Evolutionary conservation across 2,888 invertebrate genomes (phyloP).

Genomic region (Syrista parreyssii): DNA sequence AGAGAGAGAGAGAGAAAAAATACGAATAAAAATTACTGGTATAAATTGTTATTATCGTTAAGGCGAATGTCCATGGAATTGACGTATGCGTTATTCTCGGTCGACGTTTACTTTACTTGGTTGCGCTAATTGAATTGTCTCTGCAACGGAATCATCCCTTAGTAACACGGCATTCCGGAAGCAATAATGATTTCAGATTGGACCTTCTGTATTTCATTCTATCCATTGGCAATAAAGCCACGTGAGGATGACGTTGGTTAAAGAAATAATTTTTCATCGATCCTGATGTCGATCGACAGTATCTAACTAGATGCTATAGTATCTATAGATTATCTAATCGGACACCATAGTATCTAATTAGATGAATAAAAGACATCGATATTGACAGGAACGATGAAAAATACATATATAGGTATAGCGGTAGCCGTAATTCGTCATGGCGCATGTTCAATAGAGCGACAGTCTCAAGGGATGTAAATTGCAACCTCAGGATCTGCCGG

Average conservation of each 20-base stretch:
- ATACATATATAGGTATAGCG: not conserved
- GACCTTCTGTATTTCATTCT: not conserved
- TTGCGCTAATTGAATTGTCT: not conserved
- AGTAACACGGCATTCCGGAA: not conserved
- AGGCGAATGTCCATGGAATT: not conserved
- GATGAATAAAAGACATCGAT: not conserved
- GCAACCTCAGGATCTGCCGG: not conserved
- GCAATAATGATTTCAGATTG: not conserved
- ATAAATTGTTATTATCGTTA: too few relatives aligned
- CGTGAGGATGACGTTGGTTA: not conserved
- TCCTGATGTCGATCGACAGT: not conserved
- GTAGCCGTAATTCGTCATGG: not conserved
- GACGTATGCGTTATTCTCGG: not conserved
- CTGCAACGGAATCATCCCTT: not conserved
- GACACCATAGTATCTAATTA: not conserved
- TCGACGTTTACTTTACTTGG: not conserved
- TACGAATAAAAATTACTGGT: too few relatives aligned
- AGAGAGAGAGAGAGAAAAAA: too few relatives aligned
- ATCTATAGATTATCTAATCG: too few relatives aligned
- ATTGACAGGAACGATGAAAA: not conserved
- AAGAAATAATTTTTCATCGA: not conserved
- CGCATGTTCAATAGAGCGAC: not conserved
- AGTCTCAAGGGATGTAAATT: not conserved
- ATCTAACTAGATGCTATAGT: too few relatives aligned
- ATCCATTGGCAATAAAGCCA: not conserved